Evolutionary conservation across 2,888 invertebrate genomes (phyloP), one percentile per base, ranked within the genome.

Genomic region (Caenorhabditis auriculariae): DNA sequence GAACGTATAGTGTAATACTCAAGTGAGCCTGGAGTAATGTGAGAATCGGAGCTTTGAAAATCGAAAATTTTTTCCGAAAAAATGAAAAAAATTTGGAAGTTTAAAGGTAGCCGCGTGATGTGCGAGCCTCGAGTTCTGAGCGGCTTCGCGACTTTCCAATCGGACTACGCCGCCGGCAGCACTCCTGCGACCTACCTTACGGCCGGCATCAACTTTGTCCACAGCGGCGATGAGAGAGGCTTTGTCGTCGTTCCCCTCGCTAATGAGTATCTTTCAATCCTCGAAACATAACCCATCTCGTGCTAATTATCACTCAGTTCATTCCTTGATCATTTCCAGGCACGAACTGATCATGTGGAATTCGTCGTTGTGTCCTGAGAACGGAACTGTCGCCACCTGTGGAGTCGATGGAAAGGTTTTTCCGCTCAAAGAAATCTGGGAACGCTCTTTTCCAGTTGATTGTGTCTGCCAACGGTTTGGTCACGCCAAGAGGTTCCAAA

Each of bases 391-490:
- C 2, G 27, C 60, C 0, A 57, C 63, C 3, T 66, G 59, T 43
- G 69, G 69, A 50, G 47, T 60, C 15, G 69, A 69, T 35, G 69
- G 69, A 37, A 17, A 65, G 21, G 46, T n/a, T n/a, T n/a, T n/a
- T n/a, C n/a, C n/a, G n/a, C n/a, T n/a, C n/a, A n/a, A n/a, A n/a
- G n/a, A n/a, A n/a, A n/a, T n/a, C n/a, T n/a, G n/a, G n/a, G n/a
- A n/a, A n/a, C n/a, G n/a, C n/a, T 12, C 42, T 26, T 19, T 39
- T 46, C 45, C 42, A 54, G 54, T 42, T 54, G 21, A 32, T 39
- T 15, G 26, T 54, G 2, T 54, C 54, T 15, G 55, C 42, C 7
- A 55, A 55, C 27, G 55, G 55, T 12, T 38, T 35, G 21, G 26
- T 55, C 6, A 45, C 45, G 5, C 43, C 55, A 4, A 17, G 39